These are phyloP conservation scores for Sialis fuliginosa DNA, from an alignment of 2,888 invertebrate genomes.

Conservation along the genomic window DNA sequence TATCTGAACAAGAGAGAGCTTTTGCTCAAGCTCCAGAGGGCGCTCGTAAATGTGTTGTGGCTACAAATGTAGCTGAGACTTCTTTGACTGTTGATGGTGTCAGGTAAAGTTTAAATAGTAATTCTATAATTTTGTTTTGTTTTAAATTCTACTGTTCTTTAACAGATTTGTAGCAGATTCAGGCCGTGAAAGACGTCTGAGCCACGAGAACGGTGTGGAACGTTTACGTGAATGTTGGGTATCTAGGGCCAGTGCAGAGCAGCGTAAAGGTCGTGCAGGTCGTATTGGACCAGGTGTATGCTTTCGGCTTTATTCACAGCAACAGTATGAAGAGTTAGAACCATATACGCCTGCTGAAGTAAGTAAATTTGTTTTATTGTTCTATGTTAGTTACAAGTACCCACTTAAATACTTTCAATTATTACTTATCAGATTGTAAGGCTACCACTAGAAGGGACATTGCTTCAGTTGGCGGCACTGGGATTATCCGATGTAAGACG, in stretches of 20 bases:
- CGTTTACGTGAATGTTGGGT: constrained; percentile 88
- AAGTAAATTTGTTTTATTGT: not conserved
- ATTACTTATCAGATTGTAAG: constrained; percentile 32
- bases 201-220: constrained; percentile 87
- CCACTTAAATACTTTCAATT: no score
- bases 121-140: no score
- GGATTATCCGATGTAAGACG: constrained; percentile 78
- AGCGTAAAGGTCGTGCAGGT: constrained; percentile 89
- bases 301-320: constrained; percentile 73
- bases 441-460: constrained; percentile 80
- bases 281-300: constrained; percentile 90
- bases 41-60: constrained; percentile 87
- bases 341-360: constrained; percentile 85
- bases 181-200: constrained; percentile 96
- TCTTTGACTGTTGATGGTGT: constrained; percentile 97
- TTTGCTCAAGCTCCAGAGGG: constrained; percentile 93
- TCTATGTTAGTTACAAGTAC: no score
- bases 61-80: constrained; percentile 98
- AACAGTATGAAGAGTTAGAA: constrained; percentile 62
- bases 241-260: constrained; percentile 93
- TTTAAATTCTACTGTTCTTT: no score
- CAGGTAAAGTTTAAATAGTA: constrained; percentile 10
- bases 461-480: constrained; percentile 85
- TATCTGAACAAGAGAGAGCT: constrained; percentile 91
- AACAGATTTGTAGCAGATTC: constrained; percentile 85